Base-by-base conservation (phyloP, 1,140 invertebrate genomes). In the Drosophila pruinosa region DNA sequence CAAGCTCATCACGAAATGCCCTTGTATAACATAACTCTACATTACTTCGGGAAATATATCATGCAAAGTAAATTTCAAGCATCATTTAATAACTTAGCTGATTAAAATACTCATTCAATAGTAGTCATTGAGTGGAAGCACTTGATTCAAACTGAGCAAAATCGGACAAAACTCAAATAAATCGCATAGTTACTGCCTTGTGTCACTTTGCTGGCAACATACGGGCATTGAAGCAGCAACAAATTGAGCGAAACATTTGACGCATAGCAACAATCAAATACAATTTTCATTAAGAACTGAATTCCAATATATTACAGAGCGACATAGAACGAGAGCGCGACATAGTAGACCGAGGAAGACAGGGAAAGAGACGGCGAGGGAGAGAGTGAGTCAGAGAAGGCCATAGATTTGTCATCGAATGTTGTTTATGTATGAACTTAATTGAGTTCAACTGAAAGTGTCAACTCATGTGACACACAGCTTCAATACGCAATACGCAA, bases 391-490 rank as follows among this genome's bases (percentile, higher is more conserved):
- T 14, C 8, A 17, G 14, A 34, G 14, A 61, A 48, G 57, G 69
- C 54, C 22, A 39, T 57, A 63, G 69, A 52, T 58, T 50, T 68
- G 63, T 85, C 81, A 81, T 71, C 81, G 72, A 68, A 64, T 65
- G 65, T 86, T 86, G 82, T 81, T 86, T 86, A 71, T 88, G 57
- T 67, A 70, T 68, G 39, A 52, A 72, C 75, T 73, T 88, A 88
- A 88, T 88, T 88, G 82, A 73, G 82, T 89, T 88, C 82, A 88
- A 88, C 59, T 88, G 83, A 82, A 82, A 78, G 83, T 89, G 82
- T 88, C 82, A 88, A 78, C 63, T 88, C 82, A 89, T 76, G 64
- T 78, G 82, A 69, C 72, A 72, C 67, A 72, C 68, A 68, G 68
- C 72, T 67, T 52, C 54, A 62, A 69, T 54, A 38, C 52, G 54